Evolutionary conservation across 2,113 vertebrate species (phyloP).

Genomic region (Anhinga rufa): DNA sequence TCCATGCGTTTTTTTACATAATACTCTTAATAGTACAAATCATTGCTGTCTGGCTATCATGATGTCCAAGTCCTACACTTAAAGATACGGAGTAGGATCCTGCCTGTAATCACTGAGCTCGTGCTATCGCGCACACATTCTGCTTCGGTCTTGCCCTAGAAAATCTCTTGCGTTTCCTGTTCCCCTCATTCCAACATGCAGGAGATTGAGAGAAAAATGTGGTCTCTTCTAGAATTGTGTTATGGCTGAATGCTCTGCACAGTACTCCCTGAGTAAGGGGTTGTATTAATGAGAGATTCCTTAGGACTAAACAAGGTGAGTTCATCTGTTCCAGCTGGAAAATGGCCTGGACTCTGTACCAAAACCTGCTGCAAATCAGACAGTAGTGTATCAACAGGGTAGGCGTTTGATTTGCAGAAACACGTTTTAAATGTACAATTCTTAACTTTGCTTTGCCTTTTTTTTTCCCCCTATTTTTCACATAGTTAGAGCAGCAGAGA

Average conservation of each 20-base stretch:
- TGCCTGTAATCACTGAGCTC: not conserved
- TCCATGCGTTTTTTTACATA: fast-evolving
- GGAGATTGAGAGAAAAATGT: not conserved
- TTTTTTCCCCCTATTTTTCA: not conserved
- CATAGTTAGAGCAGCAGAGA: conserved; percentile 92
- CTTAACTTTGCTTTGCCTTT: fast-evolving
- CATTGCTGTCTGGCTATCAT: not conserved
- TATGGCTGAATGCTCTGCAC: not conserved
- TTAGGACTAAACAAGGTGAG: not conserved
- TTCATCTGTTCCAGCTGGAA: not conserved
- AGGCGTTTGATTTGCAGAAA: fast-evolving
- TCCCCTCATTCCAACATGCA: not conserved
- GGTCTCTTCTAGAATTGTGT: not conserved
- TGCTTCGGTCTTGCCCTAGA: not conserved
- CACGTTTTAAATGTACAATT: fast-evolving
- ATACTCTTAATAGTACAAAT: not conserved
- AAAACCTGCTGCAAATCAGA: not conserved
- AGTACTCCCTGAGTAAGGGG: not conserved
- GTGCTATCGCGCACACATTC: not conserved
- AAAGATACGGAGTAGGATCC: not conserved
- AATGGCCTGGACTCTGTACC: not conserved
- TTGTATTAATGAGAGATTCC: not conserved
- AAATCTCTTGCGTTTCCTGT: not conserved
- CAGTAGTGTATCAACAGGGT: not conserved
- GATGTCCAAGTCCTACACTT: not conserved